Conservation (phyloP, 2,797 vertebrate species). For the Pogoniulus pusillus region DNA sequence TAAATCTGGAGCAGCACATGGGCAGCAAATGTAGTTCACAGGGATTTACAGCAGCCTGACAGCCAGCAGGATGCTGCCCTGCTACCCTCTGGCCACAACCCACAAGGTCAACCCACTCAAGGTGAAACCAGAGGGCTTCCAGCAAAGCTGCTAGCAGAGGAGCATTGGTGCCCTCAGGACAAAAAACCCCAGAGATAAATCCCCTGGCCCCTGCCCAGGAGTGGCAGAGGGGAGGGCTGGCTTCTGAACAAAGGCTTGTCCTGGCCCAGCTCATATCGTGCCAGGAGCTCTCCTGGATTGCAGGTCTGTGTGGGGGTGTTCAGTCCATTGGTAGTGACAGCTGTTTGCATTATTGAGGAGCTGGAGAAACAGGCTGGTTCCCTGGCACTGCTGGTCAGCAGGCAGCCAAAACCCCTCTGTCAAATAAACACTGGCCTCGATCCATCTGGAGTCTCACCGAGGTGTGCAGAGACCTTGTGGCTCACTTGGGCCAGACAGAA, state of each 20-base stretch:
- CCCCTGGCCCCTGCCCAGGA: neutral
- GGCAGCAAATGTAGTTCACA: neutral
- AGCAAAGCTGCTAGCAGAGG: neutral
- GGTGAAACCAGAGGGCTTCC: neutral
- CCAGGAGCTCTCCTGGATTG: neutral
- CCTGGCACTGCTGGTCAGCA: neutral
- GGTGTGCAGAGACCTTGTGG: neutral
- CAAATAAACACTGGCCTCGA: neutral
- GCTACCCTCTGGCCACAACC: neutral
- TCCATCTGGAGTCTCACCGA: neutral
- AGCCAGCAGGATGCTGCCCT: neutral
- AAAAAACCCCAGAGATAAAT: neutral
- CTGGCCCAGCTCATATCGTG: rapidly evolving
- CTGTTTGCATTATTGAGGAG: neutral
- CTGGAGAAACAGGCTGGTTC: neutral
- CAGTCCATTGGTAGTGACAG: neutral
- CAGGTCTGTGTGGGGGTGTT: neutral
- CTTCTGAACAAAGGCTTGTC: too few relatives aligned
- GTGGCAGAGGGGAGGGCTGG: neutral
- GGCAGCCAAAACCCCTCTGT: neutral
- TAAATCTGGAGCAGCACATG: neutral
- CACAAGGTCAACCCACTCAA: neutral
- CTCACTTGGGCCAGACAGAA: neutral
- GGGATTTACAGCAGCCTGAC: neutral
- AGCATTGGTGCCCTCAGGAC: rapidly evolving